A percentile compares a stretch with the other conserved stretches of the same genome.
phyloP scores from a whole-genome alignment of 2,888 invertebrate genomes.

The Molorchus minor region DNA sequence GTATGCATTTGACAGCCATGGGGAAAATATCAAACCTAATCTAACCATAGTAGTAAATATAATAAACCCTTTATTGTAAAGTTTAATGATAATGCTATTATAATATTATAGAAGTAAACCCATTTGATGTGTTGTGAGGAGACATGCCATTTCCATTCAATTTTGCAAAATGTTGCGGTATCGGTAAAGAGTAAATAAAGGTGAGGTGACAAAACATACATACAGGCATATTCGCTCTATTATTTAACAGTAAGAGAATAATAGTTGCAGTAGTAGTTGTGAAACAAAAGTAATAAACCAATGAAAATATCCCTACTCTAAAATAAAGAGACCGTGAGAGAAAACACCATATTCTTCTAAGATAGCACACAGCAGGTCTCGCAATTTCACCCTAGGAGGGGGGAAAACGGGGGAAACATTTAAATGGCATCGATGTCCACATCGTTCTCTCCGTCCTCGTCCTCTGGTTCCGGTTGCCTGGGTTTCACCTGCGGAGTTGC shows the following conservation, averaged over 20 bases:
- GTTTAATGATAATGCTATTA: slow-evolving; percentile 36
- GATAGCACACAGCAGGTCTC: too few species aligned
- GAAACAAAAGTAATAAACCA: slow-evolving; percentile 7
- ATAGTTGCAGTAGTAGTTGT: slow-evolving; percentile 4
- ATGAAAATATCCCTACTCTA: slow-evolving; percentile 27
- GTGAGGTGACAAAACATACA: slow-evolving; percentile 28
- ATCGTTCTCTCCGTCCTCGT: slow-evolving; percentile 82
- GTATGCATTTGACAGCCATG: slow-evolving; percentile 29
- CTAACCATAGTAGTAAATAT: slow-evolving; percentile 48
- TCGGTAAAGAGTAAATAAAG: slow-evolving; percentile 40
- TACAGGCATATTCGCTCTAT: slow-evolving; percentile 23
- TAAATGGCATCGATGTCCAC: slow-evolving; percentile 95
- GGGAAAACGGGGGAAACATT: slow-evolving; percentile 48
- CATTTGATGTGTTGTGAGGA: slow-evolving; percentile 22
- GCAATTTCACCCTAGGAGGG: slow-evolving; percentile 36
- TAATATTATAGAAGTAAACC: slow-evolving; percentile 31
- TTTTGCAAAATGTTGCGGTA: slow-evolving; percentile 36
- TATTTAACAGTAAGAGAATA: slow-evolving; percentile 18
- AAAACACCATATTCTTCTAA: slow-evolving; percentile 15
- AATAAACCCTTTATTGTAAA: slow-evolving; percentile 42
- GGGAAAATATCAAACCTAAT: slow-evolving; percentile 47
- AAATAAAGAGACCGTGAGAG: slow-evolving; percentile 28
- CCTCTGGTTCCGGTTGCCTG: slow-evolving; percentile 54
- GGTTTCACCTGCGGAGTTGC: slow-evolving; percentile 60
- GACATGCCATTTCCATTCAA: slow-evolving; percentile 17